Percentiles rank a stretch among this genome's conserved stretches.
phyloP scores from a whole-genome alignment of 2,888 invertebrate species.

The Melanargia galathea region DNA sequence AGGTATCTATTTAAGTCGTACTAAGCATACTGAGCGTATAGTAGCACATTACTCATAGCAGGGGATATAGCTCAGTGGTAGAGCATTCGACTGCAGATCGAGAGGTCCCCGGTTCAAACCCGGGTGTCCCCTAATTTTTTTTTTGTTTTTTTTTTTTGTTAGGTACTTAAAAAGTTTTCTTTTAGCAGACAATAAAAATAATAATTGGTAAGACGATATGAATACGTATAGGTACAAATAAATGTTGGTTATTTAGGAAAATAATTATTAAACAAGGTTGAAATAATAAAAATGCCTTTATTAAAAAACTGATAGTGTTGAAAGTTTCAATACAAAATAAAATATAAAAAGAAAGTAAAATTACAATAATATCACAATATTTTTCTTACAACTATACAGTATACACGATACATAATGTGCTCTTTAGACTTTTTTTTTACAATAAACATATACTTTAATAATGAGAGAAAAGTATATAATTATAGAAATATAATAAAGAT shows the following conservation, averaged over 20 bases:
- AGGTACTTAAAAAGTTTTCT: no score
- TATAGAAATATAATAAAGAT: no score
- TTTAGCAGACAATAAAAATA: no score
- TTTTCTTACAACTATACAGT: background rate
- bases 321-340: background rate
- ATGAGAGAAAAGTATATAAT: no score
- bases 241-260: no score
- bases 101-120: slow-evolving; percentile 14
- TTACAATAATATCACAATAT: background rate
- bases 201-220: no score
- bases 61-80: slow-evolving; percentile 16
- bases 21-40: no score
- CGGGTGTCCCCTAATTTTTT: slow-evolving; percentile 1
- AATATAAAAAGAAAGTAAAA: background rate
- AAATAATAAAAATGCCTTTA: background rate
- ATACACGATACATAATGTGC: background rate
- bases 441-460: background rate
- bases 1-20: no score
- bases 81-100: slow-evolving; percentile 14
- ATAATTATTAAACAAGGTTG: no score
- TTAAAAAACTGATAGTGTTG: background rate
- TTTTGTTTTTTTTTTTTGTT: no score
- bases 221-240: no score
- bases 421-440: background rate
- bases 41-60: slow-evolving; percentile 1